Evolutionary conservation across 2,888 invertebrate genomes (phyloP).

Genomic region (Amorpha juglandis): DNA sequence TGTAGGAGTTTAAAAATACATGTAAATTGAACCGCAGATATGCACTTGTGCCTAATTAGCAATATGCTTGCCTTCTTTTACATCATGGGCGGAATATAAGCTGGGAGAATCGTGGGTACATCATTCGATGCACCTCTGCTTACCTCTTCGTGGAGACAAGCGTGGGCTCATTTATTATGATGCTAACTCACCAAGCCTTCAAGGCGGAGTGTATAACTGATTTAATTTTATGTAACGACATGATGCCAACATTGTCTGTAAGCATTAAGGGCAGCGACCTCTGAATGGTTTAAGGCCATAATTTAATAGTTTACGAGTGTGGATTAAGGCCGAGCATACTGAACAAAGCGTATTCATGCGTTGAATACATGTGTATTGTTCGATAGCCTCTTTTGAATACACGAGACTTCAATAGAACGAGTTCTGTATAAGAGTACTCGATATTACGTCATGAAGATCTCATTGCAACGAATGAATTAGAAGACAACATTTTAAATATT

Average conservation of each 20-base stretch:
- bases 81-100: too few species aligned
- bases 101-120: too few species aligned
- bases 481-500: too few species aligned
- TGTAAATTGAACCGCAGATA: too few species aligned
- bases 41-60: too few species aligned
- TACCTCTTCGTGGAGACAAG: too few species aligned
- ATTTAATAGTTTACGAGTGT: not conserved
- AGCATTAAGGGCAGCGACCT: slow-evolving; percentile 15
- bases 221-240: not conserved
- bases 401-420: not conserved
- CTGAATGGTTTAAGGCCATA: not conserved
- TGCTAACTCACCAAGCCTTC: too few species aligned
- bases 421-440: not conserved
- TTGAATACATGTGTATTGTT: not conserved
- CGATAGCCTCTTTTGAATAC: not conserved
- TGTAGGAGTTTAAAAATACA: too few species aligned
- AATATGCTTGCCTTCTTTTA: too few species aligned
- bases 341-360: not conserved
- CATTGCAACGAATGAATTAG: too few species aligned
- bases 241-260: not conserved
- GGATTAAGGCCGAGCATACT: slow-evolving; percentile 16
- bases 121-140: too few species aligned
- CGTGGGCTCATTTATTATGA: too few species aligned
- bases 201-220: not conserved
- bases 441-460: not conserved